These are phyloP conservation scores for Mastigias papua DNA, from an alignment of 30 jellyfish, hydroid and myxozoan genomes.

Conservation along the genomic window DNA sequence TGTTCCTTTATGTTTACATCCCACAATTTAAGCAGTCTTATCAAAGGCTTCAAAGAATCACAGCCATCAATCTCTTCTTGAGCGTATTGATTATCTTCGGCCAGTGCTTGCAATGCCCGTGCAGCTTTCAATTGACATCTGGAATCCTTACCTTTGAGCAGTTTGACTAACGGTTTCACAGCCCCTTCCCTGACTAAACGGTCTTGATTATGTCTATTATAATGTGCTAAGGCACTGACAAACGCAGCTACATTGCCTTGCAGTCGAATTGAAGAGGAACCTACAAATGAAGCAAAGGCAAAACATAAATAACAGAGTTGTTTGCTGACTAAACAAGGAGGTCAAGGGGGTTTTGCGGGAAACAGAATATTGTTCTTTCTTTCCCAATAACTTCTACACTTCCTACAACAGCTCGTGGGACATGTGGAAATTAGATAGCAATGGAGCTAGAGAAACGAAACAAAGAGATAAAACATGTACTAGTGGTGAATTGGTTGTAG, in stretches of 20 bases:
- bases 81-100: slow-evolving; percentile 64
- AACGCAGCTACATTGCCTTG: slow-evolving; percentile 81
- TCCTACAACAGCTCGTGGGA: too few relatives aligned
- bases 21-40: slow-evolving; percentile 74
- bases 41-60: slow-evolving; percentile 74
- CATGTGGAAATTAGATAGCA: neutral
- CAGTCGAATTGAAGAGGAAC: slow-evolving; percentile 58
- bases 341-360: too few relatives aligned
- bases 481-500: too few relatives aligned
- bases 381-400: too few relatives aligned
- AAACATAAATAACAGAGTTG: too few relatives aligned
- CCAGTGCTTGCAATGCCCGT: slow-evolving; percentile 62
- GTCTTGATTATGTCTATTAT: slow-evolving; percentile 66
- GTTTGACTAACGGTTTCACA: slow-evolving; percentile 54
- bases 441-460: slow-evolving; percentile 5
- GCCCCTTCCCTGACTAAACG: slow-evolving; percentile 50
- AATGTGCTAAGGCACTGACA: slow-evolving; percentile 50
- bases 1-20: slow-evolving; percentile 75
- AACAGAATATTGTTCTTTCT: too few relatives aligned
- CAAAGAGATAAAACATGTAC: neutral
- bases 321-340: too few relatives aligned
- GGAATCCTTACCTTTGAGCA: slow-evolving; percentile 59
- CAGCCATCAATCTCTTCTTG: slow-evolving; percentile 72
- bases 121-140: slow-evolving; percentile 83
- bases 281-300: neutral